A percentile compares a stretch with the other conserved stretches of the same genome.
phyloP scores from a whole-genome alignment of 1,140 invertebrate species.

The Drosophila pallidifrons region DNA sequence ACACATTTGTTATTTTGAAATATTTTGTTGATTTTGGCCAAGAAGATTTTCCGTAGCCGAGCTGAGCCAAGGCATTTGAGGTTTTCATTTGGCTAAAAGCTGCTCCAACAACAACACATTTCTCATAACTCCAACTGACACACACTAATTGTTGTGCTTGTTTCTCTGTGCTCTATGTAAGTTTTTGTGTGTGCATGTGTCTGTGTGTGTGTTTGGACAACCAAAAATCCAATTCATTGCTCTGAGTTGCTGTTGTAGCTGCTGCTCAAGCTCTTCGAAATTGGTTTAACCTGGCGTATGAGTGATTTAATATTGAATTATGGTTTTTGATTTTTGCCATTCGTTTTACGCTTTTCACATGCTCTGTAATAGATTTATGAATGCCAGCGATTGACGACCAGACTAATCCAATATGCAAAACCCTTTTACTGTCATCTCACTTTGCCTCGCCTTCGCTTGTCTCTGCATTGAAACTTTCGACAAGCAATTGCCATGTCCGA shows the following conservation, averaged over 20 bases:
- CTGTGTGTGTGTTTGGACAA: neutral
- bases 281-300: constrained; percentile 80
- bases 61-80: constrained; percentile 61
- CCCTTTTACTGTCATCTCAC: constrained; percentile 27
- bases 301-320: constrained; percentile 83
- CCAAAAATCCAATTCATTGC: constrained; percentile 47
- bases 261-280: constrained; percentile 37
- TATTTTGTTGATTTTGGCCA: constrained; percentile 78
- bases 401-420: constrained; percentile 49
- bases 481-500: constrained; percentile 40
- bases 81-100: constrained; percentile 79
- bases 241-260: neutral
- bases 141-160: constrained; percentile 77
- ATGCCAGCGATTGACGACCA: constrained; percentile 42
- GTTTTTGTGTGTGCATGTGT: neutral
- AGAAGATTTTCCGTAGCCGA: constrained; percentile 52
- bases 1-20: constrained; percentile 83
- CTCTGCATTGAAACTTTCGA: constrained; percentile 3
- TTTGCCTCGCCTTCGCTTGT: constrained; percentile 10
- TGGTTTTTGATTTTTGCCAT: constrained; percentile 65
- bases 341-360: constrained; percentile 49
- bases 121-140: constrained; percentile 67
- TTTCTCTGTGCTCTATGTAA: constrained; percentile 31
- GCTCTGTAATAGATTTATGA: constrained; percentile 74
- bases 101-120: constrained; percentile 44